Evolutionary conservation across 2,888 invertebrate genomes (phyloP), one percentile per base, ranked within the genome.

Genomic region (Nymphalis urticae): DNA sequence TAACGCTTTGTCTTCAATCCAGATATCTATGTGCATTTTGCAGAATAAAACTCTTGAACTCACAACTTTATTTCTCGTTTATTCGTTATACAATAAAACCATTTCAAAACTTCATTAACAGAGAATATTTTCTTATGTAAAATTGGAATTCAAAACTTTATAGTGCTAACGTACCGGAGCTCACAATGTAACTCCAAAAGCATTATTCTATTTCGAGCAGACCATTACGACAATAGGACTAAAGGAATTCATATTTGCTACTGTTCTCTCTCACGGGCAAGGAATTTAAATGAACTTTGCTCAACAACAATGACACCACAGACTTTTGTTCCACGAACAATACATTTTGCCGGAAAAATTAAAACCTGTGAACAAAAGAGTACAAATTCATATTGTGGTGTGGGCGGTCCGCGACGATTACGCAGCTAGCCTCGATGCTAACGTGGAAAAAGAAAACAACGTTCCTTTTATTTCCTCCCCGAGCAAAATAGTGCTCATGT

Each of bases 261-360:
- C 90, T 86, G 90, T 90, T 89, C 86, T 83, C 88, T 88, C 89
- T 90, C 88, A 89, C 89, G 85, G 87, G 85, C 83, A 79, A 84
- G 84, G 90, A 91, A 91, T 91, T 90, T 89, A 91, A 92, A 92
- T 91, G 90, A 91, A 91, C 92, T 91, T 90, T 90, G 88, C 87
- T 88, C 87, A 88, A 88, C 90, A 70, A 72, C 72, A 72, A 91
- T 91, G 90, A 90, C 89, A 90, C 88, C 86, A 83, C 84, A 83
- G 85, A 88, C 90, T 89, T 89, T 92, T 92, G 91, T 92, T 89
- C 86, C 83, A 83, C 80, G 88, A 70, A 91, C 92, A 90, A 90
- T 90, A 90, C 89, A 89, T 90, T 90, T 89, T 86, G 87, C 90
- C 86, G 89, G 89, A 88, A 85, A 87, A 92, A 91, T 91, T 91